Evolutionary conservation across 2,113 vertebrate species (phyloP), one percentile per base, ranked within the genome.

Genomic region (Lipotes vexillifer): DNA sequence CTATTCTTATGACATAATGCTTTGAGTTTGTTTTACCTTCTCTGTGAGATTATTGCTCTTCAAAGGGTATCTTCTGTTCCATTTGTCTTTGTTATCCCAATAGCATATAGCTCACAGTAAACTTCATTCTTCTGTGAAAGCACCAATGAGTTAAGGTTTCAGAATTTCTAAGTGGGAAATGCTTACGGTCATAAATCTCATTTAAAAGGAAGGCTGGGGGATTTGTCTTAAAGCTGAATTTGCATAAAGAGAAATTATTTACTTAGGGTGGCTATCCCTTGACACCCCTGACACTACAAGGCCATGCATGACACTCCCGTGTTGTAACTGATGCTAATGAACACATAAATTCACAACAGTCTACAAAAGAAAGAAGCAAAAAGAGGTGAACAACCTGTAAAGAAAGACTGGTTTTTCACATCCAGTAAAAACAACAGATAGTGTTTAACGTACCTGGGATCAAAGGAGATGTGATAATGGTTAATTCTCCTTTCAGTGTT

Each of bases 381-480:
- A 57, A 71, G 38, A 61, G 6, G 33, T 20, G 49, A 96, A 55
- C 15, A 38, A 36, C 11, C 33, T 87, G 44, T 49, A 29, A 94
- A 94, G 69, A 80, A 90, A 68, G 63, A 11, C 12, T 93, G 13
- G 31, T 13, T 93, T 94, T 96, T 92, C 72, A 87, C 7, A 25
- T n/a, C 85, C 10, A 66, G 14, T 59, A 63, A 94, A 95, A 92
- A 83, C 33, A 92, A 80, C 13, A 77, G 18, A 85, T 15, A 41
- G 44, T 8, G 9, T 57, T 52, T 65, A 90, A 90, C 46, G 52
- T 98, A 99, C 99, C 99, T 99, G 99, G 99, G 55, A 99, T 99
- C 55, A 99, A 94, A 17, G 98, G 94, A 59, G 99, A 99, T 85
- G 81, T 98, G 55, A 99, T 98, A 71, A 99, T 97, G 3, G 88